Evolutionary conservation across 2,888 invertebrate species (phyloP).

Genomic region (Eueremaeus valkanovi): DNA sequence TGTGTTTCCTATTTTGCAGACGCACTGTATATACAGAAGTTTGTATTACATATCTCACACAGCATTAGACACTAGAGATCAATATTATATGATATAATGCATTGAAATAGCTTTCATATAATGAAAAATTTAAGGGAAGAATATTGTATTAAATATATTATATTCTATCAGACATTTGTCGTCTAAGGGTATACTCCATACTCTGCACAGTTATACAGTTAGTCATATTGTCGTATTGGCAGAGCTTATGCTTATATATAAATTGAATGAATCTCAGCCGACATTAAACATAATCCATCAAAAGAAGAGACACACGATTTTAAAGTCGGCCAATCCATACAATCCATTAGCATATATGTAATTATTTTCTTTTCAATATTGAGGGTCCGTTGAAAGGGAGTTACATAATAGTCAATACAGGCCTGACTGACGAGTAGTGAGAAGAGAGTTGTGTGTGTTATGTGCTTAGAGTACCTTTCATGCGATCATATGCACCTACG

Average conservation of each 20-base stretch:
- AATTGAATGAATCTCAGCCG: slow-evolving; percentile 13
- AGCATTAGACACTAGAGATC: too few relatives aligned
- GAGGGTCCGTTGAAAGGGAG: slow-evolving; percentile 25
- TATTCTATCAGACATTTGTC: neutral
- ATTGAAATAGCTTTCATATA: neutral
- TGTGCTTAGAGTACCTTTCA: neutral
- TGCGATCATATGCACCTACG: slow-evolving; percentile 13
- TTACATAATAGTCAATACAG: slow-evolving; percentile 12
- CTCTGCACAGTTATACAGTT: neutral
- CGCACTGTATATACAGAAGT: too few relatives aligned
- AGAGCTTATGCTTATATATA: neutral
- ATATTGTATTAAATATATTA: neutral
- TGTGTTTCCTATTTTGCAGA: too few relatives aligned
- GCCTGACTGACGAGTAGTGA: too few relatives aligned
- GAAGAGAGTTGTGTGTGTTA: slow-evolving; percentile 1
- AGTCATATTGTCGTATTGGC: neutral
- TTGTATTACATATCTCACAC: too few relatives aligned
- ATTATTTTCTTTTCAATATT: slow-evolving; percentile 31
- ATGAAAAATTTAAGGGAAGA: slow-evolving; percentile 27
- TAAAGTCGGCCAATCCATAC: slow-evolving; percentile 12
- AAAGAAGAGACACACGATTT: slow-evolving; percentile 31
- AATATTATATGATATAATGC: neutral
- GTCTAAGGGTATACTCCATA: neutral
- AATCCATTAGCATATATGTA: slow-evolving; percentile 16
- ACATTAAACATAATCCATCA: slow-evolving; percentile 24